phyloP scores from a whole-genome alignment of 2,113 vertebrate species.

The Perca schrenkii region DNA sequence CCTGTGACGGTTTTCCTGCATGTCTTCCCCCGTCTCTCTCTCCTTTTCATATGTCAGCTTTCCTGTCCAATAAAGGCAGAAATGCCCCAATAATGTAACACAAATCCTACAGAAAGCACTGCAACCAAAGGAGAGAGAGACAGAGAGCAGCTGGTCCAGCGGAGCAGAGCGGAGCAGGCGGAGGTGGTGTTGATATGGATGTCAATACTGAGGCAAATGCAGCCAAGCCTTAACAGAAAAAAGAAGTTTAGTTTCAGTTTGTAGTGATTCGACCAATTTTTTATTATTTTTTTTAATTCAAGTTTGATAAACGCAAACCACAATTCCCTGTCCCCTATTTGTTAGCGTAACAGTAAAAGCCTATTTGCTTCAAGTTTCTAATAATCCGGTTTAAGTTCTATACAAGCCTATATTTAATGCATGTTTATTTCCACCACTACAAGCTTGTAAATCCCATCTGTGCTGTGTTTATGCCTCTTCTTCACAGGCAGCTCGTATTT shows the following conservation, averaged over 20 bases:
- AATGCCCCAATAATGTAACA: no score
- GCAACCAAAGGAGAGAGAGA: not conserved
- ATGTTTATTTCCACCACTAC: not conserved
- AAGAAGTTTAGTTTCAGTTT: no score
- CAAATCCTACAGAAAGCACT: not conserved
- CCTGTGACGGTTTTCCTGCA: no score
- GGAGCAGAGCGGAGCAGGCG: not conserved
- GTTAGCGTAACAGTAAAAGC: not conserved
- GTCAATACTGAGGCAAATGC: not conserved
- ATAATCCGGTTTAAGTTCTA: not conserved
- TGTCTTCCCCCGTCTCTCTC: no score
- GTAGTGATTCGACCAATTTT: not conserved
- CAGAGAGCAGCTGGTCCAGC: not conserved
- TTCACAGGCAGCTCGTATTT: not conserved
- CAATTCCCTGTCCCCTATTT: not conserved
- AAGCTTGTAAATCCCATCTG: constrained; percentile 3
- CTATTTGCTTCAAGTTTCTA: not conserved
- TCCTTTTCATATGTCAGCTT: no score
- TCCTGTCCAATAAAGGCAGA: no score
- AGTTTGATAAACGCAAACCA: not conserved
- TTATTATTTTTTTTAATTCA: not conserved
- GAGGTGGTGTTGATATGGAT: not conserved
- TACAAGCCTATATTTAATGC: not conserved
- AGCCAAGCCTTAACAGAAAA: no score
- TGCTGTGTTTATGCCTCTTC: not conserved